These are phyloP conservation scores for Stichopus chloronotus DNA, from an alignment of 35 echinoderm and acorn worm genomes.

Conservation along the genomic window DNA sequence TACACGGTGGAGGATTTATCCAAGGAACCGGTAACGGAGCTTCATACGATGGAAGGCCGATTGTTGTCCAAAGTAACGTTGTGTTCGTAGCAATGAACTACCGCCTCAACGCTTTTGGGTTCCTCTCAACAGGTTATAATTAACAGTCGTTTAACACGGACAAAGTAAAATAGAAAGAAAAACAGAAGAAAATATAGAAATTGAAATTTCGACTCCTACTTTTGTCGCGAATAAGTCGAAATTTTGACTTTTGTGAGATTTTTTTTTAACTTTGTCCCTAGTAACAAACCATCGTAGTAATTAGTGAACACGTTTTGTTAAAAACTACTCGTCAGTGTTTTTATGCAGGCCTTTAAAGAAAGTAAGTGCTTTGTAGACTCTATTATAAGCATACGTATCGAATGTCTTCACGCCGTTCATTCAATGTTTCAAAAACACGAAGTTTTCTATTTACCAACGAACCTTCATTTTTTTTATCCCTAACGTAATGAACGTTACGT, in stretches of 20 bases:
- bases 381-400: too few relatives aligned
- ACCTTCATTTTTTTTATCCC: not conserved
- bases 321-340: not conserved
- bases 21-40: not conserved
- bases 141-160: not conserved
- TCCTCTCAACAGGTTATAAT: constrained; percentile 30
- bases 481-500: not conserved
- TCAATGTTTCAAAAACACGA: not conserved
- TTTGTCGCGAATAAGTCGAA: not conserved
- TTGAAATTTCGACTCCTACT: not conserved
- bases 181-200: not conserved
- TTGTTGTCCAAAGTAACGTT: not conserved
- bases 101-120: constrained; percentile 53
- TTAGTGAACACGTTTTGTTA: not conserved
- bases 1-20: constrained; percentile 54
- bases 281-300: not conserved
- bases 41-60: not conserved
- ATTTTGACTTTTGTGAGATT: too few relatives aligned
- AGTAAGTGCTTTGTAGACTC: not conserved
- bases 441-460: not conserved
- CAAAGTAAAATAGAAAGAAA: not conserved
- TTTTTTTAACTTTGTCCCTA: not conserved
- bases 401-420: too few relatives aligned
- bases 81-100: constrained; percentile 56
- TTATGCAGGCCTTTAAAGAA: not conserved